Evolutionary conservation across 1,140 invertebrate species (phyloP).

Genomic region (Eriocheir sinensis): DNA sequence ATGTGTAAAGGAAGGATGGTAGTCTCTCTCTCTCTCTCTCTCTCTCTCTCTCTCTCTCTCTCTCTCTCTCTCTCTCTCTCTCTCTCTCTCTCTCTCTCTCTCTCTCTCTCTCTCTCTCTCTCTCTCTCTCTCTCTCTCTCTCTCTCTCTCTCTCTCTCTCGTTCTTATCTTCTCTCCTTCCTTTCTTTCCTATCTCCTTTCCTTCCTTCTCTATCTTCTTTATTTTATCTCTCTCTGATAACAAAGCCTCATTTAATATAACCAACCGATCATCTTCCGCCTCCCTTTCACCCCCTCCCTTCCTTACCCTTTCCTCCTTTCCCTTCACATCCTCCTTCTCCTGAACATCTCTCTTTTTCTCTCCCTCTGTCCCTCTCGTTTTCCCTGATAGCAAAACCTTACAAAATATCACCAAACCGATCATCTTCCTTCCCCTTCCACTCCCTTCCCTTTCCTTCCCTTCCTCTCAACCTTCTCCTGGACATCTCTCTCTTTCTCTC

Average conservation of each 20-base stretch:
- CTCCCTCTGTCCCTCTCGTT: background rate
- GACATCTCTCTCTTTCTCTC: no score
- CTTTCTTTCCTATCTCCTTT: background rate
- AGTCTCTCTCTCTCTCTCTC: slow-evolving; percentile 39
- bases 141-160: background rate
- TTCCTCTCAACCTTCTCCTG: no score
- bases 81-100: background rate
- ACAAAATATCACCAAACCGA: background rate
- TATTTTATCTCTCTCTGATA: background rate
- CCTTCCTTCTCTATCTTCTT: background rate
- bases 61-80: slow-evolving; percentile 15
- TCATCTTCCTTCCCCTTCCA: background rate
- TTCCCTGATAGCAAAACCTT: background rate
- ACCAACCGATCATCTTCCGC: background rate
- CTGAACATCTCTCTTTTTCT: no score
- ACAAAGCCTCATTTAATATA: background rate
- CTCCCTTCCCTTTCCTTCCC: no score
- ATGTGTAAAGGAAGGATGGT: background rate
- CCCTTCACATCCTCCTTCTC: no score
- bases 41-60: slow-evolving; percentile 38
- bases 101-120: background rate
- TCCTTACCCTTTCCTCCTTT: no score
- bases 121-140: background rate
- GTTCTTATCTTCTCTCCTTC: background rate
- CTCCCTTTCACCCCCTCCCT: no score